Evolutionary conservation across 2,113 vertebrate species (phyloP), one percentile per base, ranked within the genome.

Genomic region (Pteruthius melanotis): DNA sequence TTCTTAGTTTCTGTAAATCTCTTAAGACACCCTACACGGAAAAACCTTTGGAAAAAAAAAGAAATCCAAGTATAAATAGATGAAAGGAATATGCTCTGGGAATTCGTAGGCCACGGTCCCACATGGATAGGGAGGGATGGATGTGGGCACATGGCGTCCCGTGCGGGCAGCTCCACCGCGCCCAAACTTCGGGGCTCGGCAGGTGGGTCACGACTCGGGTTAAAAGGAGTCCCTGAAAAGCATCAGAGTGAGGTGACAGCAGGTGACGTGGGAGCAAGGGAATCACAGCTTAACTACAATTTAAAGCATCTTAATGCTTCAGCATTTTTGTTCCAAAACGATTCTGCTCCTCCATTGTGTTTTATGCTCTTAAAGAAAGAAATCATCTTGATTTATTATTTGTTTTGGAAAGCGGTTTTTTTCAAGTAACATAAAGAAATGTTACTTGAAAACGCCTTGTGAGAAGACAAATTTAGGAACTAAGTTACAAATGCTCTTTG

Each of bases 21-120:
- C 0, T 8, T 8, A 4, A 21, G 28, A 1, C 8, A 4, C 4
- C 10, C 13, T 14, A 0, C 23, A 0, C 1, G 28, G 11, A 19
- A 14, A 53, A 20, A n/a, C n/a, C 13, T 21, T 20, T 0, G 1
- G 8, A 9, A 17, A 18, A 18, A 40, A 42, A 47, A 10, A 42
- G 40, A 9, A 33, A 44, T 11, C 0, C 0, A 13, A 18, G 22
- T 5, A 0, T 3, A 9, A n/a, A 8, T 4, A 42, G 56, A 3
- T 6, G 1, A 30, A n/a, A 15, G 1, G 26, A 31, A 3, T 1
- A 0, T 0, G 23, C 10, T 64, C 1, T 14, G 61, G 39, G 56
- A 8, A 2, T 13, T 2, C 12, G n/a, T 4, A 22, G 88, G 70
- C 30, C 19, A 0, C 6, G 15, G 49, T 27, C 7, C 17, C 27